phyloP scores from a whole-genome alignment of 2,888 invertebrate genomes.

The Diaperis boleti region DNA sequence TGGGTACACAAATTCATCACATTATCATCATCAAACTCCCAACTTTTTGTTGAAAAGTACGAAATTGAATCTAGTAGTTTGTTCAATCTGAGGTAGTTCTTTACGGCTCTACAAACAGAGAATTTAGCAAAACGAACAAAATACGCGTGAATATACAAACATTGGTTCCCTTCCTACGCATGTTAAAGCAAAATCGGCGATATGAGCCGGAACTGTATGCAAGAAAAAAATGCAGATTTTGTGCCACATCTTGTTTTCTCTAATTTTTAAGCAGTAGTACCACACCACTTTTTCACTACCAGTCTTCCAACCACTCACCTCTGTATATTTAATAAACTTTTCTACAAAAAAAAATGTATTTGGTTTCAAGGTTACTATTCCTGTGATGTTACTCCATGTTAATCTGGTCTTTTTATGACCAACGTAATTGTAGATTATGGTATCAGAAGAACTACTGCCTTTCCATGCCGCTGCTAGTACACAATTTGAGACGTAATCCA shows the following conservation, averaged over 20 bases:
- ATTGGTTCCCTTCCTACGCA: slow-evolving; percentile 15
- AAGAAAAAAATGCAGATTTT: slow-evolving; percentile 21
- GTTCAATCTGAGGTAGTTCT: slow-evolving; percentile 81
- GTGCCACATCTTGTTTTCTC: slow-evolving; percentile 11
- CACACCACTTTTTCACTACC: neutral
- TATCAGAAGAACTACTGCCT: slow-evolving; percentile 64
- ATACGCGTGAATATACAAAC: neutral
- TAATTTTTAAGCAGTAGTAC: slow-evolving; percentile 15
- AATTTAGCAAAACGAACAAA: neutral
- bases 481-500: slow-evolving; percentile 74
- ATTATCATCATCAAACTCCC: slow-evolving; percentile 78
- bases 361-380: neutral
- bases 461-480: slow-evolving; percentile 69
- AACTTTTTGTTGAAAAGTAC: slow-evolving; percentile 83
- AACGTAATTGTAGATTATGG: slow-evolving; percentile 68
- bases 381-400: slow-evolving; percentile 74
- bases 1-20: slow-evolving; percentile 72
- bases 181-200: slow-evolving; percentile 5
- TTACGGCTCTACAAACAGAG: slow-evolving; percentile 73
- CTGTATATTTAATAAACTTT: slow-evolving; percentile 1
- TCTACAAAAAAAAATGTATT: slow-evolving; percentile 63
- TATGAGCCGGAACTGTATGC: slow-evolving; percentile 22
- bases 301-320: neutral
- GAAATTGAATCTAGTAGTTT: slow-evolving; percentile 69
- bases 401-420: slow-evolving; percentile 72